Percentiles rank a stretch among this genome's conserved stretches.
Conservation (phyloP, 2,797 vertebrate species). For the Xiphophorus birchmanni region DNA sequence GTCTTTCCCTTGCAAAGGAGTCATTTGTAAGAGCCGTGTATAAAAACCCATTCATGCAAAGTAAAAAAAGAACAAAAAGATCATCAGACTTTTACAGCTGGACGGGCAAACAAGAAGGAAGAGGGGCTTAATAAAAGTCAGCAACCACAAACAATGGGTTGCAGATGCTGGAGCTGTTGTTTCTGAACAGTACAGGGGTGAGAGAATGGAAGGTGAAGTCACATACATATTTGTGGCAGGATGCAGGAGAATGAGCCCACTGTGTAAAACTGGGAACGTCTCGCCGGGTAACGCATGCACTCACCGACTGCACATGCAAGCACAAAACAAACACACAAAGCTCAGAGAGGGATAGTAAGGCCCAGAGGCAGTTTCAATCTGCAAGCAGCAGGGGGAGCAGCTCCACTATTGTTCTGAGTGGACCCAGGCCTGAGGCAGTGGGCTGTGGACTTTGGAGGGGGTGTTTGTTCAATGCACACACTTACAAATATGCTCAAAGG, state of each 20-base stretch:
- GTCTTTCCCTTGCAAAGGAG: conserved; percentile 15
- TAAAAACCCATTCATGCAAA: conserved; percentile 11
- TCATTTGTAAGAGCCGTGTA: neutral
- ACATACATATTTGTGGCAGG: conserved; percentile 70
- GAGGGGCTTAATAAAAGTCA: conserved; percentile 80
- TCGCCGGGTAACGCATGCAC: conserved; percentile 19
- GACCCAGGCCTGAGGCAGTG: conserved; percentile 57
- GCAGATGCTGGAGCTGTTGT: conserved; percentile 66
- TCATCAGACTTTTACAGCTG: conserved; percentile 85
- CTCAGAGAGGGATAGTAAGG: conserved; percentile 47
- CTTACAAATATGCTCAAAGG: conserved; percentile 21
- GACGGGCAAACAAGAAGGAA: conserved; percentile 77
- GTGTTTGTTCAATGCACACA: conserved; percentile 18
- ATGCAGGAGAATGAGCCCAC: conserved; percentile 59
- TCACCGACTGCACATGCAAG: conserved; percentile 32
- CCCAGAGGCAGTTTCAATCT: conserved; percentile 82
- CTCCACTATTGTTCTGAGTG: conserved; percentile 89
- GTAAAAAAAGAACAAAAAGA: conserved; percentile 70
- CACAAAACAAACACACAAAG: conserved; percentile 21
- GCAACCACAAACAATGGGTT: conserved; percentile 61
- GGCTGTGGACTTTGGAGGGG: conserved; percentile 11
- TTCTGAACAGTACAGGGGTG: conserved; percentile 38
- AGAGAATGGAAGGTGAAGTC: conserved; percentile 69
- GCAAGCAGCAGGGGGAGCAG: conserved; percentile 96
- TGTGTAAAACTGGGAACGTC: conserved; percentile 52